Percentiles rank a stretch among this genome's conserved stretches.
Conservation (phyloP, 2,888 invertebrate genomes). For the Troglohyphantes excavatus region DNA sequence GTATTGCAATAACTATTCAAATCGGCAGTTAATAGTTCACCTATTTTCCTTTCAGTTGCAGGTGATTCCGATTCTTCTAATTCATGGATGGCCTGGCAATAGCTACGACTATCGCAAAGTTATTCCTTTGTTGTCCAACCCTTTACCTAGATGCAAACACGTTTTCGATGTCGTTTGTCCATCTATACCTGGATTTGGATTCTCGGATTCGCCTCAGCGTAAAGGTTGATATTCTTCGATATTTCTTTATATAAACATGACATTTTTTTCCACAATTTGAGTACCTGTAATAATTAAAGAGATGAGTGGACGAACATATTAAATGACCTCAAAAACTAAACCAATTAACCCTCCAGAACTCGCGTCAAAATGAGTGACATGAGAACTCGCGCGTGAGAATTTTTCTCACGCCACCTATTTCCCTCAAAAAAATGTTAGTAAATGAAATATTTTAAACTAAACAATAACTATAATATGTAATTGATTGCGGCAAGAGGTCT, state of each 20-base stretch:
- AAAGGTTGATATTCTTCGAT: too few relatives aligned
- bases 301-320: neutral
- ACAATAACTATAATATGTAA: too few relatives aligned
- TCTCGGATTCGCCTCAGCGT: conserved; percentile 84
- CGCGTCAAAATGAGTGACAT: too few relatives aligned
- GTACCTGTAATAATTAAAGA: neutral
- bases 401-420: too few relatives aligned
- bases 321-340: too few relatives aligned
- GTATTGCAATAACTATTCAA: too few relatives aligned
- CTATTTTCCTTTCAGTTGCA: conserved; percentile 40
- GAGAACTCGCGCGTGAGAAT: too few relatives aligned
- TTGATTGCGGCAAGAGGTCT: too few relatives aligned
- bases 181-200: conserved; percentile 85
- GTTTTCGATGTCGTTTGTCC: conserved; percentile 87
- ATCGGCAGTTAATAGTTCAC: neutral
- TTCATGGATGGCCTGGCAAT: conserved; percentile 95
- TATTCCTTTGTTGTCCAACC: conserved; percentile 86
- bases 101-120: conserved; percentile 90
- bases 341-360: too few relatives aligned
- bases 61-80: conserved; percentile 87
- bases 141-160: conserved; percentile 84
- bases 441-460: too few relatives aligned
- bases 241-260: conserved; percentile 36
- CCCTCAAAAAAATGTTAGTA: too few relatives aligned
- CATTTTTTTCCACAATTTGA: neutral